phyloP scores from a whole-genome alignment of 2,888 invertebrate species.

The Rhaphigaster nebulosa region DNA sequence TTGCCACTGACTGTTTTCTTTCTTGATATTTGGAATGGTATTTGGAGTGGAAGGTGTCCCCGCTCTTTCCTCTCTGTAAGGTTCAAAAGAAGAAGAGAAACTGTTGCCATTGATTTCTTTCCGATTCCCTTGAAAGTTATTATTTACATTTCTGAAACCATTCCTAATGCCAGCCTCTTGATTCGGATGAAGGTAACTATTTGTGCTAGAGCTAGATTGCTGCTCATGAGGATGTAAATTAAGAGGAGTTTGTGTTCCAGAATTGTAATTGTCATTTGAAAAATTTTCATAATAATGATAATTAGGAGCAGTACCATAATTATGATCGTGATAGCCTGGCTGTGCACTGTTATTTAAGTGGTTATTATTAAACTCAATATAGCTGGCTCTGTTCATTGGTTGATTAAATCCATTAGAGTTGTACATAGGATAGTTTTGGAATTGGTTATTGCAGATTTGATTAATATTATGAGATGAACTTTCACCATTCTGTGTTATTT shows the following conservation, averaged over 20 bases:
- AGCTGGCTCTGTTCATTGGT: constrained; percentile 13
- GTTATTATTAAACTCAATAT: background rate
- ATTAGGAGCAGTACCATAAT: constrained; percentile 32
- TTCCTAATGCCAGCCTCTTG: constrained; percentile 11
- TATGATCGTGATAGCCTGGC: constrained; percentile 14
- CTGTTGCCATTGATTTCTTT: constrained; percentile 43
- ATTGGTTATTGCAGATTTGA: constrained; percentile 51
- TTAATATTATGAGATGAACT: constrained; percentile 15
- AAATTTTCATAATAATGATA: constrained; percentile 56
- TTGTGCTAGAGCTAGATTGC: background rate
- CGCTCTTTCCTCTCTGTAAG: background rate
- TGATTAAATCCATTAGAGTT: constrained; percentile 12
- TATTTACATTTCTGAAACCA: constrained; percentile 5
- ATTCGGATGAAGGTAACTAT: background rate
- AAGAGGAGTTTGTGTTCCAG: background rate
- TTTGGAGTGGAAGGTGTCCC: background rate
- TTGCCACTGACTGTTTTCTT: constrained; percentile 51
- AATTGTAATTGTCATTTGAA: background rate
- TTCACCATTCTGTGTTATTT: background rate
- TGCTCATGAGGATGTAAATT: constrained; percentile 46
- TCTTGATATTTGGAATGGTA: constrained; percentile 35
- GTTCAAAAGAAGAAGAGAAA: background rate
- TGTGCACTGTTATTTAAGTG: background rate
- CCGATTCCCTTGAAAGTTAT: constrained; percentile 21
- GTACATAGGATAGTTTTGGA: constrained; percentile 7